phyloP scores from a whole-genome alignment of 2,888 invertebrate species.

The Zele albiditarsus region DNA sequence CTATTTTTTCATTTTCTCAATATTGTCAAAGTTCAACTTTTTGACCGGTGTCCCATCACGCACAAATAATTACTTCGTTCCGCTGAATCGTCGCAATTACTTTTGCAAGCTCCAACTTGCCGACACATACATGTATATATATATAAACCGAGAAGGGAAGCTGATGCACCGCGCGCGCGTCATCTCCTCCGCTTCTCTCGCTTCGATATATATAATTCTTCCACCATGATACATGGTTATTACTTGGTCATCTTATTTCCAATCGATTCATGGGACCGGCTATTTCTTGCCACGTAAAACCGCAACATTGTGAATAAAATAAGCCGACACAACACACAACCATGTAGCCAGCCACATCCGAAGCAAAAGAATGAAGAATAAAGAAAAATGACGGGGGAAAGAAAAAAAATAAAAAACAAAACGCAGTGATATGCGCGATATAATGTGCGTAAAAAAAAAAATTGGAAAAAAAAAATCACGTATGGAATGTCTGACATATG shows the following conservation, averaged over 20 bases:
- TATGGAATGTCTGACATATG: conserved; percentile 66
- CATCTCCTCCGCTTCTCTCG: background rate
- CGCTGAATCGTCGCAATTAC: conserved; percentile 52
- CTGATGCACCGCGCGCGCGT: background rate
- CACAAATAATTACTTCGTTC: conserved; percentile 54
- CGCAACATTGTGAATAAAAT: conserved; percentile 33
- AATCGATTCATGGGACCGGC: conserved; percentile 43
- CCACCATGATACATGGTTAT: conserved; percentile 53
- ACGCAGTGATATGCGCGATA: conserved; percentile 26
- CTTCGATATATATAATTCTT: conserved; percentile 47
- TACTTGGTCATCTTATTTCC: conserved; percentile 40
- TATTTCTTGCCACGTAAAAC: conserved; percentile 34
- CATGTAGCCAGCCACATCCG: background rate
- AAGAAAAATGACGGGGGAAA: conserved; percentile 20
- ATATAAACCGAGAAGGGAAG: conserved; percentile 28
- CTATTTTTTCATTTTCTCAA: conserved; percentile 11
- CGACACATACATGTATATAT: conserved; percentile 15
- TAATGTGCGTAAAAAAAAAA: conserved; percentile 27
- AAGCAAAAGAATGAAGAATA: conserved; percentile 9
- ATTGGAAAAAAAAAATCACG: conserved; percentile 34
- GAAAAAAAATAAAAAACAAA: conserved; percentile 28
- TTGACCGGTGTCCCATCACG: conserved; percentile 29
- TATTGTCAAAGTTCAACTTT: conserved; percentile 26
- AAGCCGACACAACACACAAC: conserved; percentile 18
- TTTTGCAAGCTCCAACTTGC: conserved; percentile 27